A percentile compares a stretch with the other conserved stretches of the same genome.
phyloP scores from a whole-genome alignment of 2,888 invertebrate species.

The Cloeon dipterum region DNA sequence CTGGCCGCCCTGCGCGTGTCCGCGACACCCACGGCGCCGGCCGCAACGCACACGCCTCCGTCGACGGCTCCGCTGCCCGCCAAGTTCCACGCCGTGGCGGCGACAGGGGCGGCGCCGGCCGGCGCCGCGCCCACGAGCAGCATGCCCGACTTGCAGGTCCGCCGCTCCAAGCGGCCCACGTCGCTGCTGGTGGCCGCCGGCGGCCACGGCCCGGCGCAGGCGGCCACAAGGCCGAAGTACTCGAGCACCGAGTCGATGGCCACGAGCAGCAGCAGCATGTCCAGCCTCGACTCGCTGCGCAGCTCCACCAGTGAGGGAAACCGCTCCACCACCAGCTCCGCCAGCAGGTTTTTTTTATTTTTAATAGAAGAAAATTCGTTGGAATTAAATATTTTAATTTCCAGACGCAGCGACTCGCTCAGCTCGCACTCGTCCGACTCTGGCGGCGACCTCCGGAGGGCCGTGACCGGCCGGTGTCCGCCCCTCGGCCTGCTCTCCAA shows the following conservation, averaged over 20 bases:
- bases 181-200: slow-evolving; percentile 17
- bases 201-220: slow-evolving; percentile 27
- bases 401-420: slow-evolving; percentile 58
- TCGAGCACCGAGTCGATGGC: slow-evolving; percentile 74
- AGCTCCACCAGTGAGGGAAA: slow-evolving; percentile 76
- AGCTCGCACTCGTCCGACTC: slow-evolving; percentile 75
- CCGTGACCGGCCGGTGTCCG: not conserved
- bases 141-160: slow-evolving; percentile 48
- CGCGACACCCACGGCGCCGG: slow-evolving; percentile 5
- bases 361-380: no score
- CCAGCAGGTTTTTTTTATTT: no score
- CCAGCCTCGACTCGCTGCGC: slow-evolving; percentile 67
- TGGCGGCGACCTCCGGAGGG: slow-evolving; percentile 7
- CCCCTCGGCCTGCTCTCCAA: slow-evolving; percentile 17
- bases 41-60: slow-evolving; percentile 27
- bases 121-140: slow-evolving; percentile 41
- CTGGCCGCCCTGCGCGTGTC: slow-evolving; percentile 12
- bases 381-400: no score
- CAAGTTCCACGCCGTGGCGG: slow-evolving; percentile 43
- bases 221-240: slow-evolving; percentile 30
- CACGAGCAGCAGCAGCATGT: slow-evolving; percentile 56
- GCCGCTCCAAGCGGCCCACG: slow-evolving; percentile 26
- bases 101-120: slow-evolving; percentile 51
- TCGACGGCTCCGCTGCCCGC: slow-evolving; percentile 64
- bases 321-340: slow-evolving; percentile 63